phyloP scores from a whole-genome alignment of 1,140 invertebrate genomes.

The fruit fly (Drosophila melanogaster) region DNA sequence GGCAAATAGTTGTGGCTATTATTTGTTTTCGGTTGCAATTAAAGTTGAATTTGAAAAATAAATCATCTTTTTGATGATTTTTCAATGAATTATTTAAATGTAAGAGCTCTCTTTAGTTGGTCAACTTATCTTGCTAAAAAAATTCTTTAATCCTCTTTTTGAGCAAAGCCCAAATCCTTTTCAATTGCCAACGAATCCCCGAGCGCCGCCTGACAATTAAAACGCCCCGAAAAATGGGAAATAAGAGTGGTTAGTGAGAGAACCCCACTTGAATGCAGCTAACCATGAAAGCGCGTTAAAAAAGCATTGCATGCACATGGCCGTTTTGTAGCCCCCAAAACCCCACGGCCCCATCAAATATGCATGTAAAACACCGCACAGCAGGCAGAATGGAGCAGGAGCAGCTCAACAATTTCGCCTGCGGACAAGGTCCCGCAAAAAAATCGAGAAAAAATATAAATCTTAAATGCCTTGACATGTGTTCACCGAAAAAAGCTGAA shows the following conservation, averaged over 20 bases:
- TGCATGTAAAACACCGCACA: conserved; percentile 52
- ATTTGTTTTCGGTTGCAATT: too few species aligned
- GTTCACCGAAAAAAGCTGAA: conserved; percentile 60
- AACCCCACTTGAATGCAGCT: conserved; percentile 59
- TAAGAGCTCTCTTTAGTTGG: neutral
- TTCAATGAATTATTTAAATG: neutral
- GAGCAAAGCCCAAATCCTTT: conserved; percentile 48
- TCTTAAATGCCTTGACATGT: conserved; percentile 80
- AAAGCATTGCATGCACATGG: conserved; percentile 58
- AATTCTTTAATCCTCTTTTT: conserved; percentile 45
- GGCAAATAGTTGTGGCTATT: too few species aligned
- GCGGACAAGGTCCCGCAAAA: conserved; percentile 21
- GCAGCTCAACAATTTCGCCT: conserved; percentile 48
- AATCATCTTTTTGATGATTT: neutral
- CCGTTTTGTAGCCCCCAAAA: conserved; percentile 20
- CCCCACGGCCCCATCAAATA: conserved; percentile 41
- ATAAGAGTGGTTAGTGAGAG: neutral
- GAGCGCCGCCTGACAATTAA: conserved; percentile 62
- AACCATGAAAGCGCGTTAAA: conserved; percentile 69
- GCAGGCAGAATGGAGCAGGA: conserved; percentile 14
- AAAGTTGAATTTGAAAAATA: neutral
- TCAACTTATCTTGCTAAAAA: conserved; percentile 25
- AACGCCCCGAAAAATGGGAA: conserved; percentile 16
- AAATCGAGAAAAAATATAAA: conserved; percentile 52
- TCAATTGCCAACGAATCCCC: conserved; percentile 55